phyloP scores from a whole-genome alignment of 1,140 invertebrate genomes.

The Lepidotrigona ventralis region DNA sequence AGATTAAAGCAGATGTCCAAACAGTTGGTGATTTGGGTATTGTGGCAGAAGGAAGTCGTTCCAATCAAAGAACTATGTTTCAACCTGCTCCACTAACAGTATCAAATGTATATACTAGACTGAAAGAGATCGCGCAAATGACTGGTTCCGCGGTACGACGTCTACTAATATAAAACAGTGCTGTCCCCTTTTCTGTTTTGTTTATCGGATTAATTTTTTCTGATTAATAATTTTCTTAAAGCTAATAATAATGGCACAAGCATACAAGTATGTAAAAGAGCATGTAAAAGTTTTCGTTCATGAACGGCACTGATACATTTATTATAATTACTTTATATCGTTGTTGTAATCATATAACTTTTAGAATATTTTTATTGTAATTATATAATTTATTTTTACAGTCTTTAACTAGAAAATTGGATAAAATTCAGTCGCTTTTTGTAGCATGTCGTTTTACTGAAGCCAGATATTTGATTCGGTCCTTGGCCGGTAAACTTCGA shows the following conservation, averaged over 20 bases:
- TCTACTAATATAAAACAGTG: neutral
- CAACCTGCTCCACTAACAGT: conserved; percentile 85
- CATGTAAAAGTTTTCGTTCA: neutral
- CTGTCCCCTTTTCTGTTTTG: neutral
- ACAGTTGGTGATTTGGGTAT: conserved; percentile 93
- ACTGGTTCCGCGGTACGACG: conserved; percentile 86
- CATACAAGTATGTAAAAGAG: neutral
- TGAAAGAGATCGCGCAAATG: conserved; percentile 95
- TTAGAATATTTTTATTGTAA: neutral
- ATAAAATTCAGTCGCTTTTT: conserved; percentile 95
- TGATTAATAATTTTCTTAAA: neutral
- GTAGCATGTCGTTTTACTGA: conserved; percentile 95
- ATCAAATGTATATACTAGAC: conserved; percentile 89
- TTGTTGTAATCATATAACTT: neutral
- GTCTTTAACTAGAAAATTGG: conserved; percentile 93
- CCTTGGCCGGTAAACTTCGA: conserved; percentile 95
- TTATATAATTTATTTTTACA: conserved; percentile 69
- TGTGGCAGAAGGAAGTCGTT: conserved; percentile 94
- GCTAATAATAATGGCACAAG: neutral
- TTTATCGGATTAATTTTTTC: neutral
- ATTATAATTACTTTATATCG: neutral
- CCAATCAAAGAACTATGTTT: conserved; percentile 94
- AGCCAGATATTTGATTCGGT: conserved; percentile 95
- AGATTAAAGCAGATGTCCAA: conserved; percentile 92
- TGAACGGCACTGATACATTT: neutral